phyloP scores from a whole-genome alignment of 2,797 vertebrate species.

The Macrochelys suwanniensis region DNA sequence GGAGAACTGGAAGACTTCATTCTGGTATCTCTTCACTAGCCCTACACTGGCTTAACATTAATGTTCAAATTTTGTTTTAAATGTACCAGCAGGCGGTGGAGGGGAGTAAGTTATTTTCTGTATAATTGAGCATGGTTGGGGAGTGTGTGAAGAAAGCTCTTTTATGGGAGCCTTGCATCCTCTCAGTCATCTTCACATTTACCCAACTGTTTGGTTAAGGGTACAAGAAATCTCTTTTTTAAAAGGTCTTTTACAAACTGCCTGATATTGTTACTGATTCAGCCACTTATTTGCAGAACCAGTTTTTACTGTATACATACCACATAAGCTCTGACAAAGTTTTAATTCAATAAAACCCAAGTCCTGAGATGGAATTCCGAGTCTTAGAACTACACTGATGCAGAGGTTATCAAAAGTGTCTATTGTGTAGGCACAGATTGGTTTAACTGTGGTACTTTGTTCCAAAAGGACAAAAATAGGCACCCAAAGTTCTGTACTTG shows the following conservation, averaged over 20 bases:
- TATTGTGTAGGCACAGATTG: neutral
- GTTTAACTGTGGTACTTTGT: neutral
- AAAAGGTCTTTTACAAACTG: slow-evolving; percentile 60
- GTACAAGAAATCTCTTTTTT: slow-evolving; percentile 55
- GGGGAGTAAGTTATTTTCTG: slow-evolving; percentile 53
- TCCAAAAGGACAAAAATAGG: neutral
- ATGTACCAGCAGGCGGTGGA: slow-evolving; percentile 37
- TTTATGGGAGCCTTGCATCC: slow-evolving; percentile 67
- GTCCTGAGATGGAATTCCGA: neutral
- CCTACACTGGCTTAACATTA: slow-evolving; percentile 23
- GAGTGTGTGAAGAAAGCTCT: slow-evolving; percentile 33
- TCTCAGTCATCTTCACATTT: slow-evolving; percentile 67
- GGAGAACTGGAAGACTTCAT: neutral
- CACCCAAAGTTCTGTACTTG: neutral
- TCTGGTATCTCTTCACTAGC: slow-evolving; percentile 13
- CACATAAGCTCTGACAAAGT: slow-evolving; percentile 28
- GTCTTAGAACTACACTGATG: neutral
- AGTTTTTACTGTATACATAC: slow-evolving; percentile 59
- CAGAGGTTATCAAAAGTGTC: neutral
- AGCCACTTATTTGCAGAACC: slow-evolving; percentile 36
- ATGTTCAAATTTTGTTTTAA: slow-evolving; percentile 26
- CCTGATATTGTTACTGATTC: slow-evolving; percentile 56
- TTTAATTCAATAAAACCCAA: slow-evolving; percentile 3
- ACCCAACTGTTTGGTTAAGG: slow-evolving; percentile 57
- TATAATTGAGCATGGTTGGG: slow-evolving; percentile 51